A percentile compares a stretch with the other conserved stretches of the same genome.
Evolutionary conservation across 1,140 invertebrate genomes (phyloP).

Genomic region (Heliconius himera): DNA sequence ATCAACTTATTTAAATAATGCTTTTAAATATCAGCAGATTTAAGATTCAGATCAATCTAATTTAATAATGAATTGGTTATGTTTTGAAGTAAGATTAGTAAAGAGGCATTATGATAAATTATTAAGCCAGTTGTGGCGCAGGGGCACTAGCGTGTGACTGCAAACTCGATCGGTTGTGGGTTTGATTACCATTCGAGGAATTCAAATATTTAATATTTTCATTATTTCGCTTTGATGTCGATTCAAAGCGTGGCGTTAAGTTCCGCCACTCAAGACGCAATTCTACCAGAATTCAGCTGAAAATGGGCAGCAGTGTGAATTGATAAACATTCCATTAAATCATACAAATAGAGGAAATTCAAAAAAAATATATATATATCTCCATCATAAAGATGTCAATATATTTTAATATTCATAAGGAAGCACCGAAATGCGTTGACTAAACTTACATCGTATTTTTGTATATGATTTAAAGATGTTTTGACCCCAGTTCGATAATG

Average conservation of each 20-base stretch:
- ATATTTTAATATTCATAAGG: slow-evolving; percentile 16
- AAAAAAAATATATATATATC: background rate
- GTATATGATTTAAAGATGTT: slow-evolving; percentile 76
- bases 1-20: slow-evolving; percentile 48
- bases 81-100: background rate
- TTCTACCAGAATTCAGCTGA: too few relatives aligned
- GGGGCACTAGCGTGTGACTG: too few relatives aligned
- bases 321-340: background rate
- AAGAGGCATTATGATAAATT: background rate
- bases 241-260: too few relatives aligned
- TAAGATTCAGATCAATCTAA: background rate
- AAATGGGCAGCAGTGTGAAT: too few relatives aligned
- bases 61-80: background rate
- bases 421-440: background rate
- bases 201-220: too few relatives aligned
- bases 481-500: slow-evolving; percentile 78
- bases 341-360: background rate
- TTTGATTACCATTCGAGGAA: too few relatives aligned
- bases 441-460: slow-evolving; percentile 39
- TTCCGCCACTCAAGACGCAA: too few relatives aligned
- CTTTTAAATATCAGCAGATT: slow-evolving; percentile 8
- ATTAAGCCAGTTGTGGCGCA: too few relatives aligned
- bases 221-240: too few relatives aligned
- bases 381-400: slow-evolving; percentile 8
- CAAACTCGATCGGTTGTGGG: too few relatives aligned